phyloP scores from a whole-genome alignment of 2,797 vertebrate genomes.

The Natrix natrix region DNA sequence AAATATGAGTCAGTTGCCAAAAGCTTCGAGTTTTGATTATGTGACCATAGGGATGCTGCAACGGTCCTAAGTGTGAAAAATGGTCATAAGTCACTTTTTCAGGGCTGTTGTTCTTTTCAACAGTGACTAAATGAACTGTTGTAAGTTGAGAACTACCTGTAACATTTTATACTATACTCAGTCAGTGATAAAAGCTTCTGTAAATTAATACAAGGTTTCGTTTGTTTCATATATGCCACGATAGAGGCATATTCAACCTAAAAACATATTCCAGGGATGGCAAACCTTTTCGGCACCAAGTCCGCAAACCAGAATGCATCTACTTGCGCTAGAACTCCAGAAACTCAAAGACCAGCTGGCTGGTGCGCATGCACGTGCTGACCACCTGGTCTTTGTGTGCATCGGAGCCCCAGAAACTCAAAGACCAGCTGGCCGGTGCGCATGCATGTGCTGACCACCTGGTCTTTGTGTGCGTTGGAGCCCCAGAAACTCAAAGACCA shows the following conservation, averaged over 20 bases:
- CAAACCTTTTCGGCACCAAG: too few relatives aligned
- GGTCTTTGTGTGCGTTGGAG: too few relatives aligned
- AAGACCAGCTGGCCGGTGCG: too few relatives aligned
- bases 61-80: neutral
- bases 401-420: too few relatives aligned
- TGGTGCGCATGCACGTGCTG: too few relatives aligned
- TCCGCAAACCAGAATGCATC: too few relatives aligned
- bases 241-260: neutral
- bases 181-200: neutral
- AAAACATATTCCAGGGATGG: neutral
- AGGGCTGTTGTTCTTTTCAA: neutral
- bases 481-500: too few relatives aligned
- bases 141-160: neutral
- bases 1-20: neutral
- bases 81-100: neutral
- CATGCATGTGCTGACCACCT: too few relatives aligned
- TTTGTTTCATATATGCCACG: neutral
- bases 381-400: too few relatives aligned
- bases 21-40: neutral
- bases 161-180: neutral
- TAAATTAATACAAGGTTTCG: neutral
- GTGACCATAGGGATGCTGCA: neutral
- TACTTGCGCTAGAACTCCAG: too few relatives aligned
- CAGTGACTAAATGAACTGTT: neutral
- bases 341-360: too few relatives aligned